Evolutionary conservation across 2,888 invertebrate genomes (phyloP).

Genomic region (Lissonota sp.): DNA sequence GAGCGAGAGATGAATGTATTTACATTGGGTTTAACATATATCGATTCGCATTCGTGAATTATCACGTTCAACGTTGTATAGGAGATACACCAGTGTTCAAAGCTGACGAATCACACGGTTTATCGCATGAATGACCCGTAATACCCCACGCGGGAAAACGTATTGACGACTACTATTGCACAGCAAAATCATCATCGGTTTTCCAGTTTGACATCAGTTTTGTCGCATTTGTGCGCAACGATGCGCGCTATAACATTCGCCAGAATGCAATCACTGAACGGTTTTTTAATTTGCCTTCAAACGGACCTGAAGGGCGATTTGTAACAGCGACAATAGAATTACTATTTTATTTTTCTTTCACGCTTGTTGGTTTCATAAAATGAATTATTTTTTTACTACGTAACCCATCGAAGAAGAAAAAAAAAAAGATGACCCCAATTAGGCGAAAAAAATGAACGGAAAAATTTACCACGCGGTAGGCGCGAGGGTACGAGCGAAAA

Average conservation of each 20-base stretch:
- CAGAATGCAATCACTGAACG: slow-evolving; percentile 19
- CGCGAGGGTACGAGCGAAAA: slow-evolving; percentile 51
- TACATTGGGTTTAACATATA: slow-evolving; percentile 57
- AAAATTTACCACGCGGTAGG: slow-evolving; percentile 66
- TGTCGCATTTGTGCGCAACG: slow-evolving; percentile 23
- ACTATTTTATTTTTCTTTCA: too few species aligned
- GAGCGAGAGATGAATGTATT: slow-evolving; percentile 38
- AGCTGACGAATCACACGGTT: slow-evolving; percentile 8
- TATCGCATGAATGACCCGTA: not conserved
- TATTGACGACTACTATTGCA: not conserved
- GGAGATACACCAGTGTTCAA: slow-evolving; percentile 35
- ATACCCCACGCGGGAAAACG: too few species aligned
- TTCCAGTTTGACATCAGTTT: slow-evolving; percentile 20
- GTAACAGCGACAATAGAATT: too few species aligned
- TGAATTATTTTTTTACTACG: too few species aligned
- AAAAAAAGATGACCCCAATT: slow-evolving; percentile 62
- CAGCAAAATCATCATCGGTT: slow-evolving; percentile 31
- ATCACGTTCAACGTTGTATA: slow-evolving; percentile 40
- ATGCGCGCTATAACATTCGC: slow-evolving; percentile 3
- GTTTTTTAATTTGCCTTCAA: slow-evolving; percentile 19
- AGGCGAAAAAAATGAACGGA: slow-evolving; percentile 50
- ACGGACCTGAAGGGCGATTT: too few species aligned
- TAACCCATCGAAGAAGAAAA: too few species aligned
- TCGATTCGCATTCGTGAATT: slow-evolving; percentile 53
- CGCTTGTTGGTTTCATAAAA: too few species aligned